Percentiles rank a stretch among this genome's conserved stretches.
These are phyloP conservation scores for Hypotaenidia okinawae DNA, from an alignment of 2,797 vertebrate genomes.

Conservation along the genomic window DNA sequence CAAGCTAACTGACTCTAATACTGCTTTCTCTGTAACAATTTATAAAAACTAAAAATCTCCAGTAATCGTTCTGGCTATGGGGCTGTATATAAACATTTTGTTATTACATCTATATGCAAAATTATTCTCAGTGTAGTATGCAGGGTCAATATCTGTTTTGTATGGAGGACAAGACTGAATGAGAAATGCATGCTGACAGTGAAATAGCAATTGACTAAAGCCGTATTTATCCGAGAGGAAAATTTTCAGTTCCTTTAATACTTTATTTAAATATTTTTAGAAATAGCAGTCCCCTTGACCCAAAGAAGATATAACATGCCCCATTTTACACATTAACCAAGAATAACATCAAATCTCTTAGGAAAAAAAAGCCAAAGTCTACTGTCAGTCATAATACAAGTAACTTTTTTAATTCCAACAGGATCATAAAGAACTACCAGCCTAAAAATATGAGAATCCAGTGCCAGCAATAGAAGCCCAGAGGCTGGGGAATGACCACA, in stretches of 20 bases:
- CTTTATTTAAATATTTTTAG: conserved; percentile 16
- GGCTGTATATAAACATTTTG: not conserved
- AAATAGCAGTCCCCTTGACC: conserved; percentile 10
- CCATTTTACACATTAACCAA: conserved; percentile 24
- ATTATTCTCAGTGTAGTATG: not conserved
- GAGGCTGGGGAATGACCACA: too few relatives aligned
- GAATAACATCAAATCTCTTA: not conserved
- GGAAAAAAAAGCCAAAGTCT: not conserved
- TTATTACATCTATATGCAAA: conserved; percentile 4
- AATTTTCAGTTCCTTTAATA: conserved; percentile 1
- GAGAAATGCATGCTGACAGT: not conserved
- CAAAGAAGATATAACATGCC: not conserved
- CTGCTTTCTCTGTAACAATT: not conserved
- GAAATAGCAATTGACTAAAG: conserved; percentile 26
- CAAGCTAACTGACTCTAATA: not conserved
- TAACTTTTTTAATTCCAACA: not conserved
- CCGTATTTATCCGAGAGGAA: not conserved
- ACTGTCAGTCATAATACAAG: not conserved
- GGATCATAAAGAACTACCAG: not conserved
- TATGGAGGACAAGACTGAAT: conserved; percentile 16
- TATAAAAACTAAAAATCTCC: not conserved
- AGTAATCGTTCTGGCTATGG: not conserved
- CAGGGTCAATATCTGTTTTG: conserved; percentile 23
- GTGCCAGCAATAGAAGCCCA: too few relatives aligned
- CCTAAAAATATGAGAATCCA: not conserved